A percentile compares a stretch with the other conserved stretches of the same genome.
phyloP scores from a whole-genome alignment of 2,888 invertebrate genomes.

The Polyommatus iphigenia region DNA sequence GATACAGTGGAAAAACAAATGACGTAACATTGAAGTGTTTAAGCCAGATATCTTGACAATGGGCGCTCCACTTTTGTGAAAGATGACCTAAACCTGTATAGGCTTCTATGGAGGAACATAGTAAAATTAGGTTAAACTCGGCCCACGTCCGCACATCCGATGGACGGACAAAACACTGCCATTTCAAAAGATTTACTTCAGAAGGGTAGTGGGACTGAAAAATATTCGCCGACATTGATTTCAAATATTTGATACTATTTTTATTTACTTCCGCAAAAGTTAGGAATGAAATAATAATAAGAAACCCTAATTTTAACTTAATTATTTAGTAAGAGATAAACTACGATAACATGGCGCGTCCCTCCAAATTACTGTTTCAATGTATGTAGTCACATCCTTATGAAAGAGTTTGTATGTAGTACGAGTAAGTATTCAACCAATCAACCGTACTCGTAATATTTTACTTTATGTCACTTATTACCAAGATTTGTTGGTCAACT shows the following conservation, averaged over 20 bases:
- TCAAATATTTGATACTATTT: not conserved
- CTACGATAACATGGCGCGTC: too few species aligned
- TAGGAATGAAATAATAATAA: not conserved
- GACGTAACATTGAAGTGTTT: conserved; percentile 21
- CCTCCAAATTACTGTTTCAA: too few species aligned
- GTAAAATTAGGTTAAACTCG: conserved; percentile 66
- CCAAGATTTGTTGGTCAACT: too few species aligned
- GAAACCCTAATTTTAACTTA: not conserved
- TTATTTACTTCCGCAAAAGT: not conserved
- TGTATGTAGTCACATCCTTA: too few species aligned
- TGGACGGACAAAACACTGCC: conserved; percentile 39
- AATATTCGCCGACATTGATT: not conserved
- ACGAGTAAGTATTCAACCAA: too few species aligned
- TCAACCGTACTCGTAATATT: too few species aligned
- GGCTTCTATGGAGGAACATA: conserved; percentile 49
- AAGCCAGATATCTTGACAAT: conserved; percentile 25
- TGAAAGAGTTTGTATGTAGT: too few species aligned
- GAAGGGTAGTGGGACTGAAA: conserved; percentile 36
- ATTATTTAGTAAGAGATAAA: too few species aligned
- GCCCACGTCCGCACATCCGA: conserved; percentile 40
- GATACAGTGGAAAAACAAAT: not conserved
- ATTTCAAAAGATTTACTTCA: conserved; percentile 42
- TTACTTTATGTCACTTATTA: too few species aligned
- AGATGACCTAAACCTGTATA: conserved; percentile 46
- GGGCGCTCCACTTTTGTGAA: conserved; percentile 46